Evolutionary conservation across 2,888 invertebrate species (phyloP), one percentile per base, ranked within the genome.

Genomic region (Thymelicus lineola): DNA sequence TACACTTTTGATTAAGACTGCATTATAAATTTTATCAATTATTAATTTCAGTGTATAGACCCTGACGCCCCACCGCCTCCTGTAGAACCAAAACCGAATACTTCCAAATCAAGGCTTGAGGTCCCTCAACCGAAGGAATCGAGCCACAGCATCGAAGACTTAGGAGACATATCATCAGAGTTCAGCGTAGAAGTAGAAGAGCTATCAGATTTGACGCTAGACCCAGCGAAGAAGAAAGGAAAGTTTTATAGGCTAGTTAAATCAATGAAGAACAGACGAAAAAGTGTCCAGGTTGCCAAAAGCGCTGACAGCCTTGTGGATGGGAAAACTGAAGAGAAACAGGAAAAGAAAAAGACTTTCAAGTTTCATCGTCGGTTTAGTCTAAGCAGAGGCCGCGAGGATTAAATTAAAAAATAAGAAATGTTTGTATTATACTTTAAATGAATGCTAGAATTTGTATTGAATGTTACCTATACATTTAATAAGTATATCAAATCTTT

Each of bases 131-230:
- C 68, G 15, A 88, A 80, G 75, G 90, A 89, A 74, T 75, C 91
- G 72, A 86, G 88, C 66, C 91, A 91, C 76, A 93, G 93, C 78
- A 87, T 93, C 15, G 93, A 93, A 80, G 93, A 93, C 74, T 82
- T 93, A 14, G 93, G 93, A 75, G 93, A 93, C 82, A 85, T 93
- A 81, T 93, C 92, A 59, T 93, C 93, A 71, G 93, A 93, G 73
- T 93, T 93, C 82, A 91, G 91, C 76, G 92, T 92, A 9, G 92
- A 93, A 84, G 92, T 93, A 0, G 93, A 93, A 74, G 93, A 93
- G 46, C 76, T 85, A 0, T 74, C 86, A 1, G 90, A 91, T 36
- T 77, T 85, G 6, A 75, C 76, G 2, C 80, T 84, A 55, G 91
- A 91, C 61, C 86, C 89, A 0, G 80, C 84, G 0, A 93, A 93